Conservation (phyloP, 2,797 vertebrate species). For the Morus bassanus region DNA sequence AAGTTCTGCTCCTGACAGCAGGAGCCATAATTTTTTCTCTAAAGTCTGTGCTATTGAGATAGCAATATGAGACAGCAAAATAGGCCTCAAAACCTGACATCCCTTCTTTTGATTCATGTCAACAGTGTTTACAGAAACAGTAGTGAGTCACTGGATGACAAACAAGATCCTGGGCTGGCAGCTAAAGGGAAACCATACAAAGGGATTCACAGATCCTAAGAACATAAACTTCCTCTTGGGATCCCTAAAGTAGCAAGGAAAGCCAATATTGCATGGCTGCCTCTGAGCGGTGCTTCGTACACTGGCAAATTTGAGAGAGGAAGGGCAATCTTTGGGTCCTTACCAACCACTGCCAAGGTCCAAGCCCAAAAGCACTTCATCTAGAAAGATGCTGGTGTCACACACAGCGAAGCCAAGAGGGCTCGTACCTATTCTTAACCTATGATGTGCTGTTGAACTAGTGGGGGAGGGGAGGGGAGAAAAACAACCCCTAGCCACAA, state of each 20-base stretch:
- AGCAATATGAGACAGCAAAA: background rate
- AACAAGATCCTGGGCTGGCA: background rate
- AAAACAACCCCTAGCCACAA: background rate
- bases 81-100: background rate
- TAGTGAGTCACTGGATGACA: background rate
- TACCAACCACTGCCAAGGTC: background rate
- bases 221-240: background rate
- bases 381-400: background rate
- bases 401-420: background rate
- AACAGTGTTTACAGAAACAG: background rate
- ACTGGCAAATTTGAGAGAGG: background rate
- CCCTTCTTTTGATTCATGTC: background rate
- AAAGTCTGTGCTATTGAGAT: background rate
- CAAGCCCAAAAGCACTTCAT: background rate
- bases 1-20: background rate
- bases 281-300: rapidly evolving
- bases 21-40: background rate
- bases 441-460: background rate
- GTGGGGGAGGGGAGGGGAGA: too few relatives aligned
- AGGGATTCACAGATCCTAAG: background rate
- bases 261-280: background rate
- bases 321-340: background rate
- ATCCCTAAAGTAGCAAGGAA: background rate
- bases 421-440: background rate
- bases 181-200: background rate